Conservation (phyloP, 2,113 vertebrate genomes). For the Cariama cristata region DNA sequence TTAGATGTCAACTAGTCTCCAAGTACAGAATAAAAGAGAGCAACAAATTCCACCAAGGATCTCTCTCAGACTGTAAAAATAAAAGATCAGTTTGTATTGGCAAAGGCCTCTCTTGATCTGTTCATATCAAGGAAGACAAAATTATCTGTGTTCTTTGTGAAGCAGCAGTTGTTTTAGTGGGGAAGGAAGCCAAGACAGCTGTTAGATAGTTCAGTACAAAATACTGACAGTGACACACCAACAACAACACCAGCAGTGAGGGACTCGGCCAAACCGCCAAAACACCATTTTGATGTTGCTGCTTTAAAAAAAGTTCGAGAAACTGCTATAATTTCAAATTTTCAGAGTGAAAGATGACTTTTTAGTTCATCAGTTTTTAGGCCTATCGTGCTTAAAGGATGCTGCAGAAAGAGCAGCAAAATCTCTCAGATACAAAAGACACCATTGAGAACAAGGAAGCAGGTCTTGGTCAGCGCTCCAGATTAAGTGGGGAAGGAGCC, state of each 20-base stretch:
- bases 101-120: constrained; percentile 49
- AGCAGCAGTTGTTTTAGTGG: constrained; percentile 52
- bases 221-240: constrained; percentile 46
- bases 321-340: background rate
- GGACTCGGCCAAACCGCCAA: background rate
- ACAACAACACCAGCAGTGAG: constrained; percentile 29
- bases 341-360: constrained; percentile 6
- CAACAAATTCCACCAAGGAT: constrained; percentile 49
- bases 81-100: constrained; percentile 60
- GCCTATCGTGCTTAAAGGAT: background rate
- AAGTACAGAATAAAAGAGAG: constrained; percentile 27
- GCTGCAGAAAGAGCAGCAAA: background rate
- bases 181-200: constrained; percentile 58
- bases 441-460: background rate
- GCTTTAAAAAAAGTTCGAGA: constrained; percentile 10
- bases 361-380: background rate
- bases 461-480: background rate
- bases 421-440: background rate
- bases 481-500: background rate
- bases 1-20: constrained; percentile 20
- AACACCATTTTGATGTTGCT: constrained; percentile 19
- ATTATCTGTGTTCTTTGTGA: constrained; percentile 65
- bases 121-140: constrained; percentile 68
- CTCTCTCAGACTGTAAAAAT: constrained; percentile 39
- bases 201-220: constrained; percentile 56